Evolutionary conservation across 2,113 vertebrate species (phyloP), one percentile per base, ranked within the genome.

Genomic region (Globicephala melas): DNA sequence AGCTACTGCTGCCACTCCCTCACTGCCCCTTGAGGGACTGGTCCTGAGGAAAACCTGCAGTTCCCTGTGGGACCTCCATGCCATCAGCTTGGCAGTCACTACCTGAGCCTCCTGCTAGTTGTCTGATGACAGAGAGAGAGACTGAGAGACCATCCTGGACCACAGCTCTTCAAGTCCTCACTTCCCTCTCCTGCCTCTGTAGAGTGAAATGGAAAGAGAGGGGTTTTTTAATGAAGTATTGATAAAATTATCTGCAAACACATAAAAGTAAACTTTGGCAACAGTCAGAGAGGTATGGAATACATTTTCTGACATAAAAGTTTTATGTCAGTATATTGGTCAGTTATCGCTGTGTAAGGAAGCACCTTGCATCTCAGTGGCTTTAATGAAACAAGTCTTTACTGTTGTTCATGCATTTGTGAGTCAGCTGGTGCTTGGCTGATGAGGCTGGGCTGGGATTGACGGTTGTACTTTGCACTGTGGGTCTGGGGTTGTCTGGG

Each of bases 81-180:
- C 6, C 2, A 1, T 38, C 26, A 13, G 55, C 15, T 44, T 71
- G 81, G 67, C 23, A 8, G 0, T 87, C 23, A 3, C 62, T 23
- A 38, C 50, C 25, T 8, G 63, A 47, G n/a, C 74, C 53, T 67
- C 70, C 58, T 67, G 80, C 60, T 55, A 68, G 63, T 26, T 83
- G 23, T 31, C 53, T 83, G 91, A 21, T 10, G 5, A 13, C 3
- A 10, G 74, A 60, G 28, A 88, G 60, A 85, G 80, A 26, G 6
- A 1, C 28, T 4, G 71, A n/a, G 79, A 65, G 23, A 11, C 47
- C 3, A 21, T 50, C 6, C 0, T 1, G 71, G 55, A 36, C 14
- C 70, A 18, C 0, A 0, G 4, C 44, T 53, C 60, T 36, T 12
- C 4, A 5, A 1, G 7, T 47, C 68, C 50, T 21, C 23, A 0